phyloP scores from a whole-genome alignment of 2,888 invertebrate species.

The Dynastes maya region DNA sequence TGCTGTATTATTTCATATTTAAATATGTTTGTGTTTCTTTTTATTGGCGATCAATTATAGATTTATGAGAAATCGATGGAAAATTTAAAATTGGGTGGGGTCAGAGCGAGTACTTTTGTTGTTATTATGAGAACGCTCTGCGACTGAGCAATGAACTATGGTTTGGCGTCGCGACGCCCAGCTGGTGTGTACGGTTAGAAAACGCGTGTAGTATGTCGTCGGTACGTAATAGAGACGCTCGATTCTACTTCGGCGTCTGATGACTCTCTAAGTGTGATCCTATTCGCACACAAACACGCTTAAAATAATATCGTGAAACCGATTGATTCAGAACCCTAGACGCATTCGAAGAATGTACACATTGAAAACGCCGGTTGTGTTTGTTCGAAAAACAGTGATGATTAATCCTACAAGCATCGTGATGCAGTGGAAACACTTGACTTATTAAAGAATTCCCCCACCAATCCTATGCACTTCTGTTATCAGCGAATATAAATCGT shows the following conservation, averaged over 20 bases:
- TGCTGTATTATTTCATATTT: no score
- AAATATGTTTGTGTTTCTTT: no score
- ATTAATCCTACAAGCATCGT: slow-evolving; percentile 8
- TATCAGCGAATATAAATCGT: slow-evolving; percentile 25
- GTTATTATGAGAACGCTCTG: slow-evolving; percentile 44
- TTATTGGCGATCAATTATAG: slow-evolving; percentile 46
- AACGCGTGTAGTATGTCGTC: slow-evolving; percentile 37
- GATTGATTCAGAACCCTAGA: slow-evolving; percentile 14
- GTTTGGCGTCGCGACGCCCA: slow-evolving; percentile 44
- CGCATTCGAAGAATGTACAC: slow-evolving; percentile 32
- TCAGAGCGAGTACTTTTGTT: slow-evolving; percentile 44
- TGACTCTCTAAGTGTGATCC: slow-evolving; percentile 6
- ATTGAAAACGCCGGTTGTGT: slow-evolving; percentile 26
- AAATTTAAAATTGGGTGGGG: slow-evolving; percentile 50
- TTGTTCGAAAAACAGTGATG: slow-evolving; percentile 28
- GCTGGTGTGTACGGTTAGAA: slow-evolving; percentile 27
- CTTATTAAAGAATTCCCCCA: slow-evolving; percentile 21
- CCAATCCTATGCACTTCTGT: slow-evolving; percentile 22
- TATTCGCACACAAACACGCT: neutral
- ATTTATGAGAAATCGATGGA: slow-evolving; percentile 49
- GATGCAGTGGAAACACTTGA: slow-evolving; percentile 39
- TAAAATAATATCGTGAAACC: slow-evolving; percentile 17
- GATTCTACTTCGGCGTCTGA: slow-evolving; percentile 11
- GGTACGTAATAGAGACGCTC: slow-evolving; percentile 15
- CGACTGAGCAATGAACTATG: slow-evolving; percentile 50